These are phyloP conservation scores for Chondrosia reniformis DNA, from an alignment of 37 sponge, comb jelly and placozoan species.

Conservation along the genomic window DNA sequence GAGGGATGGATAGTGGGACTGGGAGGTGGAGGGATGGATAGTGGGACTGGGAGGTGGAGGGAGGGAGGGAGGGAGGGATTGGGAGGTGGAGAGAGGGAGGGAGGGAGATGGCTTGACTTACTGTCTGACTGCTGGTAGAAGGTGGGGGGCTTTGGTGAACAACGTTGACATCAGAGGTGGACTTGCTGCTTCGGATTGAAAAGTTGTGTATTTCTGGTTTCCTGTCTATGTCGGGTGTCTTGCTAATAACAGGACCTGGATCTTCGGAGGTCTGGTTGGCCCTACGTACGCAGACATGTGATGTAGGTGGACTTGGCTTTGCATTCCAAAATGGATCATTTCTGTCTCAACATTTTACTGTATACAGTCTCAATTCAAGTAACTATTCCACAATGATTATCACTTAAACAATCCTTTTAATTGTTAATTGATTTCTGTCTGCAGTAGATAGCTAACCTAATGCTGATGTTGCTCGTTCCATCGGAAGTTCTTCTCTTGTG, in stretches of 20 bases:
- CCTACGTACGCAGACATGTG: too few relatives aligned
- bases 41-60: background rate
- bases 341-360: too few relatives aligned
- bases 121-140: background rate
- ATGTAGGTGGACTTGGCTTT: too few relatives aligned
- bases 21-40: background rate
- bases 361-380: too few relatives aligned
- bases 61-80: background rate
- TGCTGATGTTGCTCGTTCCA: too few relatives aligned
- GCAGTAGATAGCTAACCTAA: too few relatives aligned
- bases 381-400: too few relatives aligned
- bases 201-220: background rate
- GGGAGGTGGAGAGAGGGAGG: background rate
- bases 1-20: slow-evolving; percentile 3
- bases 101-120: background rate
- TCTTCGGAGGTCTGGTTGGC: too few relatives aligned
- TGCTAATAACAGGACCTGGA: background rate
- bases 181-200: slow-evolving; percentile 12
- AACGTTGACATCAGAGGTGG: background rate
- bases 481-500: slow-evolving; percentile 6
- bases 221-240: background rate
- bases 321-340: too few relatives aligned
- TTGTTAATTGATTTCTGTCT: too few relatives aligned
- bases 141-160: background rate
- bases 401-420: too few relatives aligned